Base-by-base conservation (phyloP, 2,113 vertebrate genomes). In the Onychorhynchus coronatus region DNA sequence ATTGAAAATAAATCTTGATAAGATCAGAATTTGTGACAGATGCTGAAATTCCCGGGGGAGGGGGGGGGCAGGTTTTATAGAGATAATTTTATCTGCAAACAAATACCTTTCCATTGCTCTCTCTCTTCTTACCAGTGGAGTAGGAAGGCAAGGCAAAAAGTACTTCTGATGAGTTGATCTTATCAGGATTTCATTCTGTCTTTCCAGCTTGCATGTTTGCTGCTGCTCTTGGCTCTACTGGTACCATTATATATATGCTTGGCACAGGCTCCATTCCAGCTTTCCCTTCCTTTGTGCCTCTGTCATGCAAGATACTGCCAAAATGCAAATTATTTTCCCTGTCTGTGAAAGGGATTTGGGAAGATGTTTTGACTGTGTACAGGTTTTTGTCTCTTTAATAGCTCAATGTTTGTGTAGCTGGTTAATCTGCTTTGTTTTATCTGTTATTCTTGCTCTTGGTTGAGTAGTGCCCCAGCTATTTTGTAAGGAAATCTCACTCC, bases 91-190 rank as follows among this genome's bases (percentile, higher is more conserved):
- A 5, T 59, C 9, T 37, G 30, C 63, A 87, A 89, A 74, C 17
- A 58, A 46, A 35, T 35, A 72, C 44, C 28, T 86, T 85, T 33
- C 27, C 11, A 41, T 72, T 31, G 59, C 52, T 53, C 52, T 75
- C 52, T 75, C 4, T 39, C 22, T 85, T 74, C 44, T 52, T 50
- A 11, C 1, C 1, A 6, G 19, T 59, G 25, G 49, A 70, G 39
- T 30, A 71, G 73, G 33, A 68, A 37, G 31, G 52, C 47, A 88
- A 77, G 90, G n/a, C 85, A 83, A 62, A 67, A 88, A 94, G 76
- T 78, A 81, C 86, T 97, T 84, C 75, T 88, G 87, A 82, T 84
- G 50, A 61, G 87, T 83, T 92, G 97, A 98, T 98, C 89, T 97
- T 95, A 97, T 97, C 98, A 98, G 93, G 93, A 88, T 96, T 97